Conservation (phyloP, 2,113 vertebrate genomes). For the Oceanites oceanicus region DNA sequence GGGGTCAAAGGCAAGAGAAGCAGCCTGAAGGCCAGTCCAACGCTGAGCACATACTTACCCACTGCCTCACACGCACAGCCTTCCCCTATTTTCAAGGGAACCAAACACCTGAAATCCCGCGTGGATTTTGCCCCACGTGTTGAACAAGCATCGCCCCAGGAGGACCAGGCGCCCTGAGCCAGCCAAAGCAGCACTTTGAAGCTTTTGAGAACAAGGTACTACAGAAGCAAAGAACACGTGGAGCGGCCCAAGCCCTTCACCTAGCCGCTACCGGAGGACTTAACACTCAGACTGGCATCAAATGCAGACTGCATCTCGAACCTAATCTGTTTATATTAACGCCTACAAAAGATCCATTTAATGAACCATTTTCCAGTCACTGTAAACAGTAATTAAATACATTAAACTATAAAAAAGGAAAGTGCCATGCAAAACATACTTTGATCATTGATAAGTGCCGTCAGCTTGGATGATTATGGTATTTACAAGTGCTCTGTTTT, state of each 20-base stretch:
- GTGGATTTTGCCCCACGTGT: accelerated
- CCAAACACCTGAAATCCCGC: accelerated
- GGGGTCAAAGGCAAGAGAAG: background rate
- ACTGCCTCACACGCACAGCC: accelerated
- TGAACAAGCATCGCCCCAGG: background rate
- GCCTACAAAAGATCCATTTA: background rate
- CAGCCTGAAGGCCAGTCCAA: background rate
- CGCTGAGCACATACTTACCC: background rate
- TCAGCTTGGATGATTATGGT: background rate
- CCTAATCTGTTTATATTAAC: background rate
- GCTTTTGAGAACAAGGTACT: background rate
- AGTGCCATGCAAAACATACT: background rate
- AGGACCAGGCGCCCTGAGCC: accelerated
- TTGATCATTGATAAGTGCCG: background rate
- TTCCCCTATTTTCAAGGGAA: background rate
- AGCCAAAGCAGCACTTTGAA: background rate
- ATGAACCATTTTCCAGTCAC: constrained; percentile 13
- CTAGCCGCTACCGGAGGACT: background rate
- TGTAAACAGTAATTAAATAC: constrained; percentile 19
- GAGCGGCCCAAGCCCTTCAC: background rate
- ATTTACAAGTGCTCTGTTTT: background rate
- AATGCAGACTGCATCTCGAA: background rate
- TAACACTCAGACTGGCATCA: background rate
- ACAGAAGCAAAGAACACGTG: background rate
- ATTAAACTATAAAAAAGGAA: background rate